These are phyloP conservation scores for Brassicogethes aeneus DNA, from an alignment of 2,888 invertebrate genomes.

Conservation along the genomic window DNA sequence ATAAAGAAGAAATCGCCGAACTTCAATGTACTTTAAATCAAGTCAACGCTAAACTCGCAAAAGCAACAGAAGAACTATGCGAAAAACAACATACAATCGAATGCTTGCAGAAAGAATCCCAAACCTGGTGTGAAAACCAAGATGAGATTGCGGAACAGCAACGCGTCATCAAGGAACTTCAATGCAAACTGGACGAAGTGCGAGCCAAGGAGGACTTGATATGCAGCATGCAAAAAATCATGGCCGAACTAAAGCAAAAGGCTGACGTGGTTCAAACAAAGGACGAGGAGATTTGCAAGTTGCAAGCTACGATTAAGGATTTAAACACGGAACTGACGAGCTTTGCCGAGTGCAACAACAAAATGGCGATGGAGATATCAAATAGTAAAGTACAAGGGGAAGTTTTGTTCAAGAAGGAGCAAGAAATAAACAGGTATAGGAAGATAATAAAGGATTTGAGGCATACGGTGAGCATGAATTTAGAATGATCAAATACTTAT, in stretches of 20 bases:
- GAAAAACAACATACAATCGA: background rate
- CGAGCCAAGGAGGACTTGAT: background rate
- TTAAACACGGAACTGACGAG: background rate
- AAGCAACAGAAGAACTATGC: background rate
- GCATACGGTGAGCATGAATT: background rate
- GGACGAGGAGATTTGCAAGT: background rate
- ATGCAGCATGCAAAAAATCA: background rate
- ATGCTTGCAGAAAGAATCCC: background rate
- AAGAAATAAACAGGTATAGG: background rate
- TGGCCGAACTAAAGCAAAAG: background rate
- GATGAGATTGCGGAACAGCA: background rate
- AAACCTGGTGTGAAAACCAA: background rate
- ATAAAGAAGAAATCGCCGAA: no score
- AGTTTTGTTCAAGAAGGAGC: background rate
- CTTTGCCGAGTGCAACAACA: background rate
- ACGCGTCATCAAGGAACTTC: background rate
- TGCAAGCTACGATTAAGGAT: background rate
- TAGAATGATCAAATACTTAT: no score
- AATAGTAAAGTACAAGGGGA: background rate
- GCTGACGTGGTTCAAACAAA: background rate
- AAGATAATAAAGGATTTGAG: background rate
- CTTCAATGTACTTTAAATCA: no score
- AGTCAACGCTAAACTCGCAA: no score
- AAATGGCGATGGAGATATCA: background rate
- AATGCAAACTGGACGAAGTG: background rate